These are phyloP conservation scores for Bolborhynchus lineola DNA, from an alignment of 2,113 vertebrate species.

Conservation along the genomic window DNA sequence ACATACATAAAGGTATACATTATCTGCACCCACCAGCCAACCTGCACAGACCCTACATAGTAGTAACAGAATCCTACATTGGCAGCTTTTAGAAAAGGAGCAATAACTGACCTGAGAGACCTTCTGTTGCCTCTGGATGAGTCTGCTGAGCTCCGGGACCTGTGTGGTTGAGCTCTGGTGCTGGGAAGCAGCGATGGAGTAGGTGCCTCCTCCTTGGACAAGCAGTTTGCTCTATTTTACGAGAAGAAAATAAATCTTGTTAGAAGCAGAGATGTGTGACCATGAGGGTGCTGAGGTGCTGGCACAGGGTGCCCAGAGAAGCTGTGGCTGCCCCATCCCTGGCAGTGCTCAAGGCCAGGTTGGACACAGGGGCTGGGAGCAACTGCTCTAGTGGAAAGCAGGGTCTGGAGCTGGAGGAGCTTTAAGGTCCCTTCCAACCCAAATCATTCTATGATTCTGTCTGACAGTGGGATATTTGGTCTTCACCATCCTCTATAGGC, in stretches of 20 bases:
- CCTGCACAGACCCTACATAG: not conserved
- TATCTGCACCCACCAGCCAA: not conserved
- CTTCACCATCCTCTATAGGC: not conserved
- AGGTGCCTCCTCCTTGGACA: not conserved
- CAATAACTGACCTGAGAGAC: not conserved
- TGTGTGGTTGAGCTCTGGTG: fast-evolving
- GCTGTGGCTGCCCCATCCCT: not conserved
- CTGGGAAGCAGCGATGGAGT: not conserved
- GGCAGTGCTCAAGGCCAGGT: not conserved
- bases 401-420: not conserved
- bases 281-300: too few species aligned
- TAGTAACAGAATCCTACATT: fast-evolving
- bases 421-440: not conserved
- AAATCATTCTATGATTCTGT: not conserved
- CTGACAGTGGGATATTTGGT: not conserved
- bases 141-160: not conserved
- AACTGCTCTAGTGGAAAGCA: not conserved
- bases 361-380: too few species aligned
- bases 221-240: not conserved
- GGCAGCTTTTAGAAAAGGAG: not conserved
- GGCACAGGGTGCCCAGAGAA: not conserved
- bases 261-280: not conserved
- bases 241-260: too few species aligned
- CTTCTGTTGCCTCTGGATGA: not conserved
- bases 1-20: not conserved